phyloP scores from a whole-genome alignment of 2,888 invertebrate genomes.

The Trimorus sp. region DNA sequence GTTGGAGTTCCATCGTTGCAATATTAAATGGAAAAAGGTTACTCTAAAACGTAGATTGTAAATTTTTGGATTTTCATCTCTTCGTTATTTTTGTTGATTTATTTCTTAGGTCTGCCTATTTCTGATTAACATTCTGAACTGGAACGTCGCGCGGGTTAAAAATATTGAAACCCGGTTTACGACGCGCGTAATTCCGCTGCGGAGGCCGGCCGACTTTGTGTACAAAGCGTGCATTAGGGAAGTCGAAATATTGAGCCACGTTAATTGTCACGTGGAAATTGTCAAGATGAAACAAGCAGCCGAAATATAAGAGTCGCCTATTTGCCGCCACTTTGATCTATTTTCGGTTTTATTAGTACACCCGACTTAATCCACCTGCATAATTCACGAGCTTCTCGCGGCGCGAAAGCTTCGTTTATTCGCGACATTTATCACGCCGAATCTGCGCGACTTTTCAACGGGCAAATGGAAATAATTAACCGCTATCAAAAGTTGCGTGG shows the following conservation, averaged over 20 bases:
- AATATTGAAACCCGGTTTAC: constrained; percentile 2
- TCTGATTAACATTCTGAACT: no score
- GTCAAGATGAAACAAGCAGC: constrained; percentile 44
- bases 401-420: constrained; percentile 40
- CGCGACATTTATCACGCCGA: constrained; percentile 49
- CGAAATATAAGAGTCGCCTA: constrained; percentile 28
- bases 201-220: constrained; percentile 4
- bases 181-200: constrained; percentile 2
- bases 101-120: no score
- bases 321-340: constrained; percentile 54
- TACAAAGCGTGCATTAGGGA: constrained; percentile 34
- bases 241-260: constrained; percentile 42
- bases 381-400: constrained; percentile 42
- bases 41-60: no score
- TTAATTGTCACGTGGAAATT: constrained; percentile 41
- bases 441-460: constrained; percentile 39
- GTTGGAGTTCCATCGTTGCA: no score
- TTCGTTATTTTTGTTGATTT: no score
- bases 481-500: constrained; percentile 42
- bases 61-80: no score
- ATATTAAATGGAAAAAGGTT: no score
- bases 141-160: not conserved
- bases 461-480: constrained; percentile 54
- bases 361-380: constrained; percentile 47
- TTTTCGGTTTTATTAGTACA: constrained; percentile 57